These are phyloP conservation scores for Tangara arthus DNA, from an alignment of 2,797 vertebrate genomes.

Conservation along the genomic window DNA sequence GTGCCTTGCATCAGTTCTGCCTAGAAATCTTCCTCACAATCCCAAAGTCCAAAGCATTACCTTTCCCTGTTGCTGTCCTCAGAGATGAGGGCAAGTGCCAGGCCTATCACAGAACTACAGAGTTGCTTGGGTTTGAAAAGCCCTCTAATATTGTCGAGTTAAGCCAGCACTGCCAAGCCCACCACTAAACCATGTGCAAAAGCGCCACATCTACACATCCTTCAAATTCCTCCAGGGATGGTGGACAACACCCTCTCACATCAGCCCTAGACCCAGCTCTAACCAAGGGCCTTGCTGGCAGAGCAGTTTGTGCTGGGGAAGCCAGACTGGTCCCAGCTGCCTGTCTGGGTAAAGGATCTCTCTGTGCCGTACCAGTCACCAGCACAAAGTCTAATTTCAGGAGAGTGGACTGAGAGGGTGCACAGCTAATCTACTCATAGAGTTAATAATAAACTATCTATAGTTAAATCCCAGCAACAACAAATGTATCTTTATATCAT, in stretches of 20 bases:
- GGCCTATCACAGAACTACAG: background rate
- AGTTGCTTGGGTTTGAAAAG: background rate
- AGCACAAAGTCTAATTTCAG: background rate
- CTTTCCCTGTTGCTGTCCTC: background rate
- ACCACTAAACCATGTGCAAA: background rate
- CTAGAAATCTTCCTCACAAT: background rate
- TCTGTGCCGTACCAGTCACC: background rate
- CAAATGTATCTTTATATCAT: background rate
- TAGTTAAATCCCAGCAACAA: background rate
- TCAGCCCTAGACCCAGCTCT: background rate
- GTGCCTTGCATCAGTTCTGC: background rate
- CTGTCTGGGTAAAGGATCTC: background rate
- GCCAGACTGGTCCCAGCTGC: background rate
- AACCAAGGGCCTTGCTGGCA: background rate
- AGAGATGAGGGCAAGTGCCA: background rate
- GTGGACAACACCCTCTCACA: background rate
- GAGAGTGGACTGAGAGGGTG: background rate
- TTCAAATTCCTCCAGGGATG: background rate
- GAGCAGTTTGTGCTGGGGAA: background rate
- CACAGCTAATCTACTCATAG: background rate
- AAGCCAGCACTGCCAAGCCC: background rate
- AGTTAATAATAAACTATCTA: background rate
- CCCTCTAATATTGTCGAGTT: fast-evolving
- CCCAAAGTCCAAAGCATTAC: background rate
- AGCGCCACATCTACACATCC: background rate